Conservation (phyloP, 2,888 invertebrate species). For the Argyresthia albistria region DNA sequence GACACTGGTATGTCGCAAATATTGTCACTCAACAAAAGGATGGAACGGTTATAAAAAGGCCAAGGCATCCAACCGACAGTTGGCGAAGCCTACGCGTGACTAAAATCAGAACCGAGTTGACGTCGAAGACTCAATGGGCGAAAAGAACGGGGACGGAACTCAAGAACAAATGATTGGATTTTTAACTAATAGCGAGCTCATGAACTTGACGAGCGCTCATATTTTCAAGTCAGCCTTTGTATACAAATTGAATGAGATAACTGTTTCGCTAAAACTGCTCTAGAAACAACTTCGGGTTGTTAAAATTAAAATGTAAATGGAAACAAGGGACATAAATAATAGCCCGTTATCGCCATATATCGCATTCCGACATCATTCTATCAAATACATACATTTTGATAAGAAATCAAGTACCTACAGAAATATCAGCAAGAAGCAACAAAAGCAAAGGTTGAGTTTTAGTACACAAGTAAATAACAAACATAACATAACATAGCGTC, state of each 20-base stretch:
- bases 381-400: too few relatives aligned
- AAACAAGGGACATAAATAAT: not conserved
- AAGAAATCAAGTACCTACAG: too few relatives aligned
- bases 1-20: too few relatives aligned
- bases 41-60: slow-evolving; percentile 18
- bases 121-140: slow-evolving; percentile 27
- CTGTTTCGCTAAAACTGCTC: not conserved
- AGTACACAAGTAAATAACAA: too few relatives aligned
- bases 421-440: too few relatives aligned
- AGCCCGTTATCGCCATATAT: too few relatives aligned
- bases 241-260: not conserved
- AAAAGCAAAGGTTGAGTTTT: too few relatives aligned
- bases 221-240: slow-evolving; percentile 3
- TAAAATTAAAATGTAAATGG: not conserved
- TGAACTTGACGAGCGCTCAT: slow-evolving; percentile 1
- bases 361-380: too few relatives aligned
- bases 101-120: slow-evolving; percentile 32
- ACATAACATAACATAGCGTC: too few relatives aligned
- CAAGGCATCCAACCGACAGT: slow-evolving; percentile 41
- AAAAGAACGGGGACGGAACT: slow-evolving; percentile 31
- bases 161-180: slow-evolving; percentile 23
- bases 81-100: slow-evolving; percentile 52
- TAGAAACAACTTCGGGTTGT: not conserved
- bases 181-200: slow-evolving; percentile 13
- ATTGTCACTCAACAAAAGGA: slow-evolving; percentile 1